Evolutionary conservation across 2,113 vertebrate genomes (phyloP).

Genomic region (Oxyruncus cristatus): DNA sequence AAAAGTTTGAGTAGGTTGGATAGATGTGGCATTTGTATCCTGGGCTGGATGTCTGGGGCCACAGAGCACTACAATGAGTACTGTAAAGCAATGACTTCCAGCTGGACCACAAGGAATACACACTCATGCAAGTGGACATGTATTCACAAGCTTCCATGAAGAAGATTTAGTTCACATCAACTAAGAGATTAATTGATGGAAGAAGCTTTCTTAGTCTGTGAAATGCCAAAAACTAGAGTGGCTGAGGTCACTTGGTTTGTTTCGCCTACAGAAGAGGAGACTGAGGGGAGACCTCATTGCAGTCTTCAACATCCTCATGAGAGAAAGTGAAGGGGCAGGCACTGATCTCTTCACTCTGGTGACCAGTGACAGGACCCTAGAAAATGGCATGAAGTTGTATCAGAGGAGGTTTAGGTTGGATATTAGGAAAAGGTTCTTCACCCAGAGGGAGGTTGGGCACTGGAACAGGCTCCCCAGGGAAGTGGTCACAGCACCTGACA

Average conservation of each 20-base stretch:
- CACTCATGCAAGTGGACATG: rapidly evolving
- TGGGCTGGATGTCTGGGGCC: neutral
- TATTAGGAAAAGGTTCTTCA: neutral
- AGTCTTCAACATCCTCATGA: rapidly evolving
- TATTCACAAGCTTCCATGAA: neutral
- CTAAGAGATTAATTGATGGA: neutral
- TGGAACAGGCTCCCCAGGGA: neutral
- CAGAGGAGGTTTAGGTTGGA: neutral
- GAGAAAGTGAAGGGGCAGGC: rapidly evolving
- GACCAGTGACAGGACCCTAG: neutral
- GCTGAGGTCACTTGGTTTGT: neutral
- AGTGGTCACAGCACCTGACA: neutral
- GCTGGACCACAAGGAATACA: neutral
- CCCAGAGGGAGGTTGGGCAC: neutral
- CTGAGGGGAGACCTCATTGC: neutral
- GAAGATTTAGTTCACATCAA: neutral
- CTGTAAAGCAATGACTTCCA: neutral
- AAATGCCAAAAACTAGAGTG: neutral
- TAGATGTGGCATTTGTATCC: neutral
- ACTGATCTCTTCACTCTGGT: neutral
- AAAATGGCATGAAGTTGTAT: neutral
- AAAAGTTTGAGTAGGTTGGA: neutral
- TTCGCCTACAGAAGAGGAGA: neutral
- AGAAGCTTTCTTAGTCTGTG: neutral
- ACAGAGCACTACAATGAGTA: neutral